phyloP scores from a whole-genome alignment of 2,113 vertebrate species.

The Acrocephalus kingi region DNA sequence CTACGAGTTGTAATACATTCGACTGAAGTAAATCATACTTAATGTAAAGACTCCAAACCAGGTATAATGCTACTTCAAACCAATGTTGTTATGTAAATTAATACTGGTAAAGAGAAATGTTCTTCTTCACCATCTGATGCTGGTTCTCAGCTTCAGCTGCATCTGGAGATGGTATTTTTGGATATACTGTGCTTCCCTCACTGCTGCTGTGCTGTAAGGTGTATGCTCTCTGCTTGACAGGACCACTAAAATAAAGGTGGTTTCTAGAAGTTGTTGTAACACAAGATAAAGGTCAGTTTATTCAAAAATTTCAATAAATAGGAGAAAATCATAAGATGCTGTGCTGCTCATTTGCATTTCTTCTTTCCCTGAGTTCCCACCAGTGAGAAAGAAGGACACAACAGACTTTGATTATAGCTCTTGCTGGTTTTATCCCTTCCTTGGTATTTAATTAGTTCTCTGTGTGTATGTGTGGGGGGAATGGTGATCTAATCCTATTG shows the following conservation, averaged over 20 bases:
- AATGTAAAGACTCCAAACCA: not conserved
- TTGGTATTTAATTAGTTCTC: slow-evolving; percentile 38
- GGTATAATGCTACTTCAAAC: not conserved
- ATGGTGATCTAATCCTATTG: slow-evolving; percentile 43
- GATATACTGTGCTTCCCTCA: not conserved
- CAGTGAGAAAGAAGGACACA: not conserved
- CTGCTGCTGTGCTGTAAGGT: not conserved
- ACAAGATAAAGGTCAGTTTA: not conserved
- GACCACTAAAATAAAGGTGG: not conserved
- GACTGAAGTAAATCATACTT: not conserved
- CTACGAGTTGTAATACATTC: not conserved
- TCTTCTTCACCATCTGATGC: not conserved
- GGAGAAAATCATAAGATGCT: not conserved
- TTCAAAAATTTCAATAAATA: not conserved
- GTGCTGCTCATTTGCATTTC: not conserved
- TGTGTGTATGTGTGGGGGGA: not conserved
- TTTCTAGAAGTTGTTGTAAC: not conserved
- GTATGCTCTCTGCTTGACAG: not conserved
- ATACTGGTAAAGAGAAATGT: not conserved
- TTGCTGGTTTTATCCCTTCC: slow-evolving; percentile 26
- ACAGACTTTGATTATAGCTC: not conserved
- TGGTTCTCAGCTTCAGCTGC: not conserved
- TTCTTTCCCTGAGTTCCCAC: not conserved
- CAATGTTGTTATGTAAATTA: not conserved
- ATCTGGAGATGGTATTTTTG: not conserved